phyloP scores from a whole-genome alignment of 2,888 invertebrate genomes.

The Euspilapteryx auroguttella region DNA sequence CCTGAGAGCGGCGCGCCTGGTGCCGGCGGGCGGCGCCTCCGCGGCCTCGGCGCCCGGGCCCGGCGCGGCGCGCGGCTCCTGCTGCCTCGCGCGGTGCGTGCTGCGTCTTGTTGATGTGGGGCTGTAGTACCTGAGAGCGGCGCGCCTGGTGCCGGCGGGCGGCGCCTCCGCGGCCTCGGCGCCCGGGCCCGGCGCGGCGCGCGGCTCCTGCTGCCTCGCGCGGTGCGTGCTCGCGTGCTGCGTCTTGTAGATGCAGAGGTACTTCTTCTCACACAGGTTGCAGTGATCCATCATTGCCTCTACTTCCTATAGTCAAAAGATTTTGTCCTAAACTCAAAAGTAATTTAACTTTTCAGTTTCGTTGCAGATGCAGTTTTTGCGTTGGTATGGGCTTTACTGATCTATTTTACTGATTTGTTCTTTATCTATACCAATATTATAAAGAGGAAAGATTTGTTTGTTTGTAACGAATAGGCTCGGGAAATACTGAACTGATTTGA shows the following conservation, averaged over 20 bases:
- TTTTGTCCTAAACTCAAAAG: too few relatives aligned
- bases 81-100: slow-evolving; percentile 9
- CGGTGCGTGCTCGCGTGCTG: background rate
- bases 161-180: background rate
- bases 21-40: slow-evolving; percentile 34
- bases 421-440: background rate
- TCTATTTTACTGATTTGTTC: background rate
- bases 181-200: background rate
- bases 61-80: slow-evolving; percentile 63
- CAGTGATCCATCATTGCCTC: background rate
- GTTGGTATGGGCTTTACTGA: too few relatives aligned
- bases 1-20: too few relatives aligned
- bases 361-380: too few relatives aligned
- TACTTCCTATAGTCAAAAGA: too few relatives aligned
- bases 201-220: background rate
- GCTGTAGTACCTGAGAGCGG: too few relatives aligned
- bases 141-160: slow-evolving; percentile 54
- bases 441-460: too few relatives aligned
- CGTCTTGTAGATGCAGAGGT: background rate
- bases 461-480: too few relatives aligned
- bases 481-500: too few relatives aligned
- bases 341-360: too few relatives aligned
- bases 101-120: slow-evolving; percentile 59
- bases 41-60: slow-evolving; percentile 48
- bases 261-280: background rate